These are phyloP conservation scores for Drosophila burlai DNA, from an alignment of 1,140 invertebrate species.

Conservation along the genomic window DNA sequence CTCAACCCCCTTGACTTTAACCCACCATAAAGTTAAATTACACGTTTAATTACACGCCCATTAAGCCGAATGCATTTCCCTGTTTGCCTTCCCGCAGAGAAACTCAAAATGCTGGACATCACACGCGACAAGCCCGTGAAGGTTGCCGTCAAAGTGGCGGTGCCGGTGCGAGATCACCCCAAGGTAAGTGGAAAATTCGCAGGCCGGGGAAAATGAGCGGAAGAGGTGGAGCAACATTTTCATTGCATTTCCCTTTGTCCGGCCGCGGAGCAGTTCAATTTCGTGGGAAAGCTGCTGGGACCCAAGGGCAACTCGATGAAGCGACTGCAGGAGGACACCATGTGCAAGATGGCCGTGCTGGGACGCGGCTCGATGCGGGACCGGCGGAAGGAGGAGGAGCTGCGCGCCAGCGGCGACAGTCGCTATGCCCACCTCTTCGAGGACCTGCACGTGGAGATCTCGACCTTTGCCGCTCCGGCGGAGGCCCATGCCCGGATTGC, in stretches of 20 bases:
- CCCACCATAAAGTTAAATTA: slow-evolving; percentile 38
- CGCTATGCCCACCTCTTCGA: slow-evolving; percentile 96
- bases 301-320: slow-evolving; percentile 96
- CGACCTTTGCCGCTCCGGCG: slow-evolving; percentile 92
- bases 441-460: slow-evolving; percentile 96
- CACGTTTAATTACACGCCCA: slow-evolving; percentile 36
- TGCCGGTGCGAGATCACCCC: slow-evolving; percentile 93
- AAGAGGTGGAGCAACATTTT: slow-evolving; percentile 30
- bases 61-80: slow-evolving; percentile 45
- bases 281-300: slow-evolving; percentile 95
- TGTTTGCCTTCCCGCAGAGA: slow-evolving; percentile 60
- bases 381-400: slow-evolving; percentile 95
- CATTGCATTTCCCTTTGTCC: slow-evolving; percentile 37
- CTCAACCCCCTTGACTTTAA: not conserved
- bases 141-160: slow-evolving; percentile 91
- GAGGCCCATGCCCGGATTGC: slow-evolving; percentile 95
- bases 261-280: slow-evolving; percentile 91
- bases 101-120: slow-evolving; percentile 91
- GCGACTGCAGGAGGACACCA: slow-evolving; percentile 95
- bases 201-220: not conserved
- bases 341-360: slow-evolving; percentile 96
- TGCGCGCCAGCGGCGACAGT: slow-evolving; percentile 92
- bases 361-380: slow-evolving; percentile 96
- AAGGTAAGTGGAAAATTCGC: slow-evolving; percentile 86
- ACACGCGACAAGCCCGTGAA: slow-evolving; percentile 93